phyloP scores from a whole-genome alignment of 2,113 vertebrate genomes.

The Oceanodroma tethys region DNA sequence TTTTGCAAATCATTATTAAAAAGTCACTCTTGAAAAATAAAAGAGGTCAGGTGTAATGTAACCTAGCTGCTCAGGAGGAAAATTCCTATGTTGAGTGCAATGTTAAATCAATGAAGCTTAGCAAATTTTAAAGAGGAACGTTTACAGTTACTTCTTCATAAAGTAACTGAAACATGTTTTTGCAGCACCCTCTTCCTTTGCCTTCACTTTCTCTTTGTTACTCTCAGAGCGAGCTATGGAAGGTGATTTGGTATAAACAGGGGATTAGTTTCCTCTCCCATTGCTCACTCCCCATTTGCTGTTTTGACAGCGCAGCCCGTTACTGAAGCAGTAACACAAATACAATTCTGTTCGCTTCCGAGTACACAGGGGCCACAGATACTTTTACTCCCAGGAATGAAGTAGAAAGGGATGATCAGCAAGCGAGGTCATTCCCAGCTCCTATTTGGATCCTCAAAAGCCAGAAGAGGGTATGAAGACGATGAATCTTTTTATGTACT shows the following conservation, averaged over 20 bases:
- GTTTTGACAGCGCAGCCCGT: background rate
- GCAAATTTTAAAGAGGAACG: background rate
- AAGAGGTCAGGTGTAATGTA: slow-evolving; percentile 13
- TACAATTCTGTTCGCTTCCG: background rate
- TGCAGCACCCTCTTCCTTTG: background rate
- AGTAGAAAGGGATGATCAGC: background rate
- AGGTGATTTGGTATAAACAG: slow-evolving; percentile 19
- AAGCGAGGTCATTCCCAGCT: background rate
- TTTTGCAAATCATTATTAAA: slow-evolving; percentile 1
- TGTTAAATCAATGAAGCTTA: slow-evolving; percentile 24
- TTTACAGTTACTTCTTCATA: slow-evolving; percentile 18
- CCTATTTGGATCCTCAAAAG: background rate
- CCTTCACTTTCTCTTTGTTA: background rate
- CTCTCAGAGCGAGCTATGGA: background rate
- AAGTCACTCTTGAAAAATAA: background rate
- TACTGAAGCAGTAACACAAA: slow-evolving; percentile 4
- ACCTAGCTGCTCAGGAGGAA: slow-evolving; percentile 3
- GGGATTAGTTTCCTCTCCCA: slow-evolving; percentile 15
- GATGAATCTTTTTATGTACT: background rate
- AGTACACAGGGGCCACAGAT: background rate
- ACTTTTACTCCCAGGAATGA: background rate
- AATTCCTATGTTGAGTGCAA: background rate
- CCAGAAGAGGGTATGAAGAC: background rate
- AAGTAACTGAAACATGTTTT: slow-evolving; percentile 15
- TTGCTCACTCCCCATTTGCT: slow-evolving; percentile 6